Conservation (phyloP, 2,797 vertebrate genomes). For the Enteromius argenteus region DNA sequence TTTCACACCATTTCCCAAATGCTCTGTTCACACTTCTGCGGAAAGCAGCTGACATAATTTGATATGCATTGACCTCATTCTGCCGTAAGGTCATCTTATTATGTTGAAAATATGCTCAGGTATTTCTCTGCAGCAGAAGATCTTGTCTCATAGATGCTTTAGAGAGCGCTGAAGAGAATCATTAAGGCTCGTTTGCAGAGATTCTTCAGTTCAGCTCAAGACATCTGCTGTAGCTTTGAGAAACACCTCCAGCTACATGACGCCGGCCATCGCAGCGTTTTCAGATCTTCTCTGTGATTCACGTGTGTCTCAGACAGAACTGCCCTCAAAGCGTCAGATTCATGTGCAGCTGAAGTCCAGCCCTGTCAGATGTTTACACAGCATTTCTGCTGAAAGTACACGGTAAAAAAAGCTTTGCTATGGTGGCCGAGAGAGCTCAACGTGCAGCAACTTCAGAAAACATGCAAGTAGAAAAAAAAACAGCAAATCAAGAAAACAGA, state of each 20-base stretch:
- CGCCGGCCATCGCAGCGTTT: slow-evolving; percentile 25
- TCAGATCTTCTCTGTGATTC: slow-evolving; percentile 46
- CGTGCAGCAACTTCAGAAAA: too few species aligned
- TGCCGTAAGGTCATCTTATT: background rate
- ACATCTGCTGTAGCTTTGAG: slow-evolving; percentile 61
- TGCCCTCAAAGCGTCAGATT: slow-evolving; percentile 43
- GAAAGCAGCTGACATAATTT: background rate
- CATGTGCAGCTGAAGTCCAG: slow-evolving; percentile 24
- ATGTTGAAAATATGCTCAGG: background rate
- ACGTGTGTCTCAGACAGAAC: slow-evolving; percentile 47
- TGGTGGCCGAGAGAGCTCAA: too few species aligned
- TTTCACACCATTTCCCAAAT: background rate
- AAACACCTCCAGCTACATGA: slow-evolving; percentile 57
- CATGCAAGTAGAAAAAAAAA: too few species aligned
- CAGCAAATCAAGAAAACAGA: too few species aligned
- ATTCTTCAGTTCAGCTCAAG: slow-evolving; percentile 31
- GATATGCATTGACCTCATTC: slow-evolving; percentile 4
- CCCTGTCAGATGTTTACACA: slow-evolving; percentile 21
- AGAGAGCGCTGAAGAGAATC: slow-evolving; percentile 9
- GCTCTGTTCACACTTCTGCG: background rate
- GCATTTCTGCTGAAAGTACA: background rate
- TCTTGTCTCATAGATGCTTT: background rate
- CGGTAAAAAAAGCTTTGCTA: background rate
- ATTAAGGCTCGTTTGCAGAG: slow-evolving; percentile 30
- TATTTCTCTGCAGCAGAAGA: background rate